phyloP scores from a whole-genome alignment of 2,797 vertebrate genomes.

The Centroberyx gerrardi region DNA sequence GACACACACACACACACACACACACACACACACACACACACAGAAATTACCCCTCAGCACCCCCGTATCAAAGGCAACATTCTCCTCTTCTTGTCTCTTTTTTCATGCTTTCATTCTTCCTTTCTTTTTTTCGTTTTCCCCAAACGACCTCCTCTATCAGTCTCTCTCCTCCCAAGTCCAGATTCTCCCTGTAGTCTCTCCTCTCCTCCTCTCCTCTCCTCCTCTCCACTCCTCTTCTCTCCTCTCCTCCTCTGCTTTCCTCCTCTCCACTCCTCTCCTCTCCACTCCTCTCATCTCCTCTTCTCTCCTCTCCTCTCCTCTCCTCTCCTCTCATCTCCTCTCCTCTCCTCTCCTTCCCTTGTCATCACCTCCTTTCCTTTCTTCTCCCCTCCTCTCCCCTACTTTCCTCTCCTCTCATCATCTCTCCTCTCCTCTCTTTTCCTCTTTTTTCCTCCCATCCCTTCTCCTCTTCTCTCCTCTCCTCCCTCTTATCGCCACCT shows the following conservation, averaged over 20 bases:
- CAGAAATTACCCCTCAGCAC: conserved; percentile 71
- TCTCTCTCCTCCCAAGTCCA: conserved; percentile 30
- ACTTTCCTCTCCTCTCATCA: background rate
- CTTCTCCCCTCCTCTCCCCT: background rate
- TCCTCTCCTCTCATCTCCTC: background rate
- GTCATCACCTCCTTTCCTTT: conserved; percentile 5
- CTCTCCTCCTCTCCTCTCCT: background rate
- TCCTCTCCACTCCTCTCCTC: background rate
- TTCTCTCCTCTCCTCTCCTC: background rate
- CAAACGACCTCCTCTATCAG: conserved; percentile 54
- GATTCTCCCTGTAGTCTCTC: conserved; percentile 5
- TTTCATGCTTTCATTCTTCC: conserved; percentile 57
- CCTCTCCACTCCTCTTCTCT: background rate
- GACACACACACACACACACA: conserved; percentile 25
- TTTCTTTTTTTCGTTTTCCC: conserved; percentile 39
- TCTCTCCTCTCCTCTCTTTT: background rate
- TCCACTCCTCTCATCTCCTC: background rate
- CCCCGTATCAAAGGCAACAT: conserved; percentile 80
- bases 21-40: conserved; percentile 39
- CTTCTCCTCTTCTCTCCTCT: too few relatives aligned
- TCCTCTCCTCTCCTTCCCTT: background rate
- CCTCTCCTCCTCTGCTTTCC: background rate
- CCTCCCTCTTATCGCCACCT: background rate
- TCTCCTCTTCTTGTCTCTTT: conserved; percentile 73
- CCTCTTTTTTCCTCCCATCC: too few relatives aligned